phyloP scores from a whole-genome alignment of 1,140 invertebrate genomes.

The Lethrus apterus region DNA sequence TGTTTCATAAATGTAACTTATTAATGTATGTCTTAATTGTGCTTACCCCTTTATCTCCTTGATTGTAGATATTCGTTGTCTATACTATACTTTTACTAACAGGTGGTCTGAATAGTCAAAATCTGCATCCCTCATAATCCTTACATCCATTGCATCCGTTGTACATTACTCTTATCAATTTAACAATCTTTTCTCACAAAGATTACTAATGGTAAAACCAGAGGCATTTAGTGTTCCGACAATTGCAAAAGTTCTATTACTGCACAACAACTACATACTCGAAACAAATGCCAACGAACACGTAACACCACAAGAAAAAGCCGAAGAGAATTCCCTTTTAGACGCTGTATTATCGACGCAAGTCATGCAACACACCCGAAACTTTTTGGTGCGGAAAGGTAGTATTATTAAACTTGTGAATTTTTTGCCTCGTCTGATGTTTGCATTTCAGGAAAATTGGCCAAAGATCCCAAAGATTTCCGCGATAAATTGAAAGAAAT shows the following conservation, averaged over 20 bases:
- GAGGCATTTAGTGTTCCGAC: constrained; percentile 56
- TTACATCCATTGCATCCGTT: too few species aligned
- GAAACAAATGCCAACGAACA: constrained; percentile 68
- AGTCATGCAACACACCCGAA: constrained; percentile 67
- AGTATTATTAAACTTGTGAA: constrained; percentile 8
- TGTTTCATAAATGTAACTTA: too few species aligned
- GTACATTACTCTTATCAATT: too few species aligned
- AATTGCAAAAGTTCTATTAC: constrained; percentile 55
- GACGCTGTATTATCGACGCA: constrained; percentile 64
- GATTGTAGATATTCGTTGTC: too few species aligned
- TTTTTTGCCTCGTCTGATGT: constrained; percentile 2
- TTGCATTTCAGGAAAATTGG: constrained; percentile 36
- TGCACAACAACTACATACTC: constrained; percentile 72
- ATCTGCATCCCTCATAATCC: too few species aligned
- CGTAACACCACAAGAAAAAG: constrained; percentile 64
- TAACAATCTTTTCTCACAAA: constrained; percentile 33
- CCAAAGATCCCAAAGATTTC: constrained; percentile 57
- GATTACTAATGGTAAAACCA: constrained; percentile 52
- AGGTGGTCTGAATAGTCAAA: too few species aligned
- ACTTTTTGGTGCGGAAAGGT: constrained; percentile 64
- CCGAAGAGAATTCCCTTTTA: constrained; percentile 69
- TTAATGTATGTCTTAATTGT: too few species aligned
- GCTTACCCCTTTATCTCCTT: too few species aligned
- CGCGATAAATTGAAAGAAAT: constrained; percentile 64
- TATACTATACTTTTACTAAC: too few species aligned